Percentiles rank a stretch among this genome's conserved stretches.
phyloP scores from a whole-genome alignment of 2,113 vertebrate genomes.

The Orthonyx spaldingii region DNA sequence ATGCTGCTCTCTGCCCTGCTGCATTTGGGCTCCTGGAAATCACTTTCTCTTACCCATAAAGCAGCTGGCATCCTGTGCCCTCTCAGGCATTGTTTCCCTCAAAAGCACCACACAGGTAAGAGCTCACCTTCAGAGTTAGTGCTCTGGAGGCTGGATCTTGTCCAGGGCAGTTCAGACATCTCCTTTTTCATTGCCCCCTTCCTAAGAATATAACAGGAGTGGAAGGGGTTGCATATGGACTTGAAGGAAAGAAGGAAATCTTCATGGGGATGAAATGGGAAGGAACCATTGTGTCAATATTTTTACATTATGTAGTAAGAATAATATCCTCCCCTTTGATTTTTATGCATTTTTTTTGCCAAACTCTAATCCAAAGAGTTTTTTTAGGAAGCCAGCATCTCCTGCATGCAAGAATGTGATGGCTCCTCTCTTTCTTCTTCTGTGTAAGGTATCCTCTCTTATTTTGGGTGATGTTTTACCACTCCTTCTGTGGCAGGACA shows the following conservation, averaged over 20 bases:
- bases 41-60: background rate
- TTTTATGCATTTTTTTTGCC: background rate
- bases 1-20: rapidly evolving
- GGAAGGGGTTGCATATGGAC: background rate
- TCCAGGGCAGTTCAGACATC: background rate
- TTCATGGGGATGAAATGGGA: background rate
- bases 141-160: background rate
- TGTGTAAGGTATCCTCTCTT: background rate
- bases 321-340: background rate
- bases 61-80: background rate
- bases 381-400: background rate
- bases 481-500: background rate
- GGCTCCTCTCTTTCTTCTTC: background rate
- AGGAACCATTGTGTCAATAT: background rate
- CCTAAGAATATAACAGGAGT: background rate
- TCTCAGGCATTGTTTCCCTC: background rate
- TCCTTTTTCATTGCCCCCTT: background rate
- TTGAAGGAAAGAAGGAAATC: background rate
- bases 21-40: background rate
- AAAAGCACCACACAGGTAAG: background rate
- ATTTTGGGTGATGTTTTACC: background rate
- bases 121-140: background rate
- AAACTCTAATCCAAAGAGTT: background rate
- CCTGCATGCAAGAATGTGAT: background rate
- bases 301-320: background rate